Conservation (phyloP, 2,113 vertebrate species). For the Pogona vitticeps region DNA sequence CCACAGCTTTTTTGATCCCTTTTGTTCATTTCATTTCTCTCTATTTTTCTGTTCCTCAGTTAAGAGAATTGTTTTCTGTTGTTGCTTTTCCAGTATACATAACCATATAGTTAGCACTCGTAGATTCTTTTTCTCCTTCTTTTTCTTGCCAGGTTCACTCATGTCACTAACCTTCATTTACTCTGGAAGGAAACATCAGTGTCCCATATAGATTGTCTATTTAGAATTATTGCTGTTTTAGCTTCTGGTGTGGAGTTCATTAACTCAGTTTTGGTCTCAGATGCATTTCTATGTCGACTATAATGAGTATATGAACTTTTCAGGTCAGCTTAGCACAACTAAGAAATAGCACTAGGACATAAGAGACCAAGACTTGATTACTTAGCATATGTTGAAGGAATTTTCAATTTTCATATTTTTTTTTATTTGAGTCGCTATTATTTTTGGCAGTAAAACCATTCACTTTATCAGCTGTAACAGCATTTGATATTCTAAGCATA, state of each 20-base stretch:
- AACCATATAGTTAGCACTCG: background rate
- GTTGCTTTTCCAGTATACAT: background rate
- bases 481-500: background rate
- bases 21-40: background rate
- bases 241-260: background rate
- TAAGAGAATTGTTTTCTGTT: background rate
- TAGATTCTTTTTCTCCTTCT: background rate
- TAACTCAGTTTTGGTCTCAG: background rate
- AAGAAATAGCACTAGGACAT: background rate
- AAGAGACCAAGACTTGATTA: background rate
- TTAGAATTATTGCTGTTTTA: background rate
- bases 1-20: background rate
- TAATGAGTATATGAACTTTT: background rate
- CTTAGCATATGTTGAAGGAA: background rate
- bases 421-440: background rate
- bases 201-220: no score
- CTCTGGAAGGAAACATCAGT: background rate
- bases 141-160: background rate
- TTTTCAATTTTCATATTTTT: background rate
- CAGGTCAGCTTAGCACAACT: background rate
- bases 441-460: background rate
- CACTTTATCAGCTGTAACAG: background rate
- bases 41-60: background rate
- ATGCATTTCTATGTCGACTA: background rate
- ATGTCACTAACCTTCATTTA: background rate